Evolutionary conservation across 1,140 invertebrate species (phyloP), one percentile per base, ranked within the genome.

Genomic region (Conopomorpha cramerella): DNA sequence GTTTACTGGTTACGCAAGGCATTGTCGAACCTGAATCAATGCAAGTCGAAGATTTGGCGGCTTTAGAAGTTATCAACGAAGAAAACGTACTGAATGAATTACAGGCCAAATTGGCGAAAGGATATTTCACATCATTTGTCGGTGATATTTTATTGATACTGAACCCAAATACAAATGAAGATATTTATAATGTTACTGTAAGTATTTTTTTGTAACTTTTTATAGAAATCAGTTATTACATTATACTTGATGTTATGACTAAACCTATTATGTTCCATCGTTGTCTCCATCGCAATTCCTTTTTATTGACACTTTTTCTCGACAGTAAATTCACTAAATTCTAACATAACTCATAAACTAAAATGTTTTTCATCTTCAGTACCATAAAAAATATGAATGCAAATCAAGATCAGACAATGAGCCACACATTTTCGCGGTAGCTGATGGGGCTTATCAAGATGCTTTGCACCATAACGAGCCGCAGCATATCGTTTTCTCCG

Each of bases 391-490:
- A 63, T 95, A 95, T 56, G 83, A 86, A 46, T 90, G 83, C 54
- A 93, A 92, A 65, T 88, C 89, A 0, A 85, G 92, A 47, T 93
- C 90, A 10, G 92, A 95, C 55, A 93, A 95, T 59, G 86, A 88
- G 14, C 93, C 94, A 0, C 94, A 96, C 56, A 89, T 96, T 43
- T 97, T 89, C 66, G 85, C 89, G 1, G 85, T 95, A 2, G 92
- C 92, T 2, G 93, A 96, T 49, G 84, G 86, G 32, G 90, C 91
- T 16, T 92, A 90, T 66, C 91, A 93, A 73, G 87, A 93, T 49
- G 88, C 89, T 57, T 58, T 91, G 36, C 92, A 93, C 58, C 89
- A 89, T 71, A 83, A 90, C 49, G 86, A 89, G 45, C 81, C 87
- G 1, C 92, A 97, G 58, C 84, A 91, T 56, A 87, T 93, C 41